Evolutionary conservation across 2,113 vertebrate species (phyloP).

Genomic region (Boleophthalmus pectinirostris): DNA sequence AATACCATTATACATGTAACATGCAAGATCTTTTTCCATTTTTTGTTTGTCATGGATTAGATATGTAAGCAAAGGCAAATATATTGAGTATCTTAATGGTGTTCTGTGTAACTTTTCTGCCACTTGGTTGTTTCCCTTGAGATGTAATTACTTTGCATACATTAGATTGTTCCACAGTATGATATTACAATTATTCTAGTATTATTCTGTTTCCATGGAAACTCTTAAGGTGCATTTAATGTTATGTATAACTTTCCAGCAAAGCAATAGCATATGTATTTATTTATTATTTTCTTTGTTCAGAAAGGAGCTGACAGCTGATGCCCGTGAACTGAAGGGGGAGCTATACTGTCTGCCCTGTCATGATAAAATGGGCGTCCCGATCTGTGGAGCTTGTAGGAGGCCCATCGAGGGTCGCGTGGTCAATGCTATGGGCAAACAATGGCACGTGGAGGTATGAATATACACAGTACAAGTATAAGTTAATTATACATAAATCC

Average conservation of each 20-base stretch:
- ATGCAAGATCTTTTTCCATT: not conserved
- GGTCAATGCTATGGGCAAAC: slow-evolving; percentile 98
- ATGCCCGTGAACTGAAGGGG: slow-evolving; percentile 93
- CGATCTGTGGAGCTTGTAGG: slow-evolving; percentile 95
- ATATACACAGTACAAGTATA: not conserved
- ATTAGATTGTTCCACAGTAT: too few relatives aligned
- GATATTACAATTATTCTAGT: too few relatives aligned
- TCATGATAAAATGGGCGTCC: slow-evolving; percentile 98
- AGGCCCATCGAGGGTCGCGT: slow-evolving; percentile 96
- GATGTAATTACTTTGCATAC: too few relatives aligned
- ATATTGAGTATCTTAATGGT: not conserved
- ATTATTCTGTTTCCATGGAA: too few relatives aligned
- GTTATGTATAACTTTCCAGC: too few relatives aligned
- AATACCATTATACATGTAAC: not conserved
- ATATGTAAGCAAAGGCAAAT: not conserved
- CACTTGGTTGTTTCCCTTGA: too few relatives aligned
- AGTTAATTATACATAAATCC: not conserved
- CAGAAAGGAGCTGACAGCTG: slow-evolving; percentile 96
- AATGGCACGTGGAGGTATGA: slow-evolving; percentile 97
- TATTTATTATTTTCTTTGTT: too few relatives aligned
- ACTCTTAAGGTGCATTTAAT: too few relatives aligned
- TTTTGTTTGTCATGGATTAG: not conserved
- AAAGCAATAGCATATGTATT: too few relatives aligned
- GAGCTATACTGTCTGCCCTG: slow-evolving; percentile 97
- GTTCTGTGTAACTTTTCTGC: too few relatives aligned